A percentile compares a stretch with the other conserved stretches of the same genome.
These are phyloP conservation scores for Halichoerus grypus DNA, from an alignment of 2,113 vertebrate genomes.

Conservation along the genomic window DNA sequence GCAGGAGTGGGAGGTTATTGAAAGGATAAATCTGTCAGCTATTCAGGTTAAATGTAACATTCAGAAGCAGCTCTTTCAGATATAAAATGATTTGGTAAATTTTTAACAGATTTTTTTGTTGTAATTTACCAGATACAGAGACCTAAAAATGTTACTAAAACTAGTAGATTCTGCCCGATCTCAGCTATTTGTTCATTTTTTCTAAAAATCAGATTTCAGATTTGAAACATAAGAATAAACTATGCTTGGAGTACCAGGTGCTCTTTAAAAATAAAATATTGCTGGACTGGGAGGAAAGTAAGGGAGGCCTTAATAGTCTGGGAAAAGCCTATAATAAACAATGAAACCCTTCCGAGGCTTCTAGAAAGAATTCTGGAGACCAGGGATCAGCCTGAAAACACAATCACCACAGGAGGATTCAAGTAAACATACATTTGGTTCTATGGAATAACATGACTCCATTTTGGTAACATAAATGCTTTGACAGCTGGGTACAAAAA, in stretches of 20 bases:
- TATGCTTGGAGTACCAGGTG: neutral
- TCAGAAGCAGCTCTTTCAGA: slow-evolving; percentile 59
- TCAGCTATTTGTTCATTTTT: neutral
- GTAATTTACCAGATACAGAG: slow-evolving; percentile 32
- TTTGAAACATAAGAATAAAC: slow-evolving; percentile 69
- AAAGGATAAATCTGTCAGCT: slow-evolving; percentile 66
- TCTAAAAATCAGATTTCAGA: slow-evolving; percentile 53
- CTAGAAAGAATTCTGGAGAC: slow-evolving; percentile 65
- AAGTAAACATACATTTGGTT: slow-evolving; percentile 62
- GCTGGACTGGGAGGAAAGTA: neutral
- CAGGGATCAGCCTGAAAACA: slow-evolving; percentile 29
- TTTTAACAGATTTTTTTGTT: neutral
- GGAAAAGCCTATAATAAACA: slow-evolving; percentile 53
- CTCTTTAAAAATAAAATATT: slow-evolving; percentile 66
- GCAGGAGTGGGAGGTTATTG: slow-evolving; percentile 57
- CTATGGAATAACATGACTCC: neutral
- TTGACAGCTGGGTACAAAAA: neutral
- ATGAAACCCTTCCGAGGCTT: slow-evolving; percentile 39
- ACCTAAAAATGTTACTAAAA: slow-evolving; percentile 24
- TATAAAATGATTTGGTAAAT: slow-evolving; percentile 64
- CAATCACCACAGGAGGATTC: neutral
- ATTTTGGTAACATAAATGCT: slow-evolving; percentile 50
- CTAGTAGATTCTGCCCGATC: neutral
- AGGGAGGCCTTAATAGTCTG: neutral
- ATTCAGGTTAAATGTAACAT: slow-evolving; percentile 64